Evolutionary conservation across 2,888 invertebrate species (phyloP).

Genomic region (Andrena flavipes): DNA sequence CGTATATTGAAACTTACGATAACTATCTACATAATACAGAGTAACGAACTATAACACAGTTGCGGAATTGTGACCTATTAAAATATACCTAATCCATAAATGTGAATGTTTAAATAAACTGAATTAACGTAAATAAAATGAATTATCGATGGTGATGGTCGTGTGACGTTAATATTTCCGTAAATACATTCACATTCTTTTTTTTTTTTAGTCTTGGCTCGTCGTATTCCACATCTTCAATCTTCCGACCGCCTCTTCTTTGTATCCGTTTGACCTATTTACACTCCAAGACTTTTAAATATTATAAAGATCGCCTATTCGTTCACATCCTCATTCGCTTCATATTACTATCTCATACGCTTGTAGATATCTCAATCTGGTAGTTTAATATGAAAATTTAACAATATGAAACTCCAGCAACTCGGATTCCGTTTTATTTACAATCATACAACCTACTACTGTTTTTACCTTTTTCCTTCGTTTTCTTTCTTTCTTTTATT

Average conservation of each 20-base stretch:
- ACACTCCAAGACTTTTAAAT: conserved; percentile 69
- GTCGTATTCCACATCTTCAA: conserved; percentile 60
- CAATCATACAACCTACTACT: conserved; percentile 58
- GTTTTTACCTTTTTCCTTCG: conserved; percentile 41
- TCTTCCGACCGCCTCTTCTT: conserved; percentile 59
- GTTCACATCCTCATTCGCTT: conserved; percentile 40
- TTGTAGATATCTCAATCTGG: conserved; percentile 61
- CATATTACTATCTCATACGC: conserved; percentile 37
- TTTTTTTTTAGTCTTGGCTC: conserved; percentile 54
- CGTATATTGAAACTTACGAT: conserved; percentile 67
- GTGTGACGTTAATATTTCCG: conserved; percentile 52
- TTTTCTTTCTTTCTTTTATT: conserved; percentile 1
- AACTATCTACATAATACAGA: conserved; percentile 68
- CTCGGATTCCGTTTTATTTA: conserved; percentile 67
- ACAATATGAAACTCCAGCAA: conserved; percentile 50
- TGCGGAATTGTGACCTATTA: conserved; percentile 62
- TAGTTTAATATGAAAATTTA: conserved; percentile 58
- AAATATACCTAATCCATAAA: conserved; percentile 60
- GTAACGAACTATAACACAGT: conserved; percentile 65
- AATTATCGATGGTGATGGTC: conserved; percentile 44
- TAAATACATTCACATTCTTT: conserved; percentile 60
- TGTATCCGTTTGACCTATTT: conserved; percentile 65
- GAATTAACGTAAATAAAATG: conserved; percentile 66
- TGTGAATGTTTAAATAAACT: conserved; percentile 65
- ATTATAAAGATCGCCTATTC: conserved; percentile 43